These are phyloP conservation scores for Donacobius atricapilla DNA, from an alignment of 2,113 vertebrate species.

Conservation along the genomic window DNA sequence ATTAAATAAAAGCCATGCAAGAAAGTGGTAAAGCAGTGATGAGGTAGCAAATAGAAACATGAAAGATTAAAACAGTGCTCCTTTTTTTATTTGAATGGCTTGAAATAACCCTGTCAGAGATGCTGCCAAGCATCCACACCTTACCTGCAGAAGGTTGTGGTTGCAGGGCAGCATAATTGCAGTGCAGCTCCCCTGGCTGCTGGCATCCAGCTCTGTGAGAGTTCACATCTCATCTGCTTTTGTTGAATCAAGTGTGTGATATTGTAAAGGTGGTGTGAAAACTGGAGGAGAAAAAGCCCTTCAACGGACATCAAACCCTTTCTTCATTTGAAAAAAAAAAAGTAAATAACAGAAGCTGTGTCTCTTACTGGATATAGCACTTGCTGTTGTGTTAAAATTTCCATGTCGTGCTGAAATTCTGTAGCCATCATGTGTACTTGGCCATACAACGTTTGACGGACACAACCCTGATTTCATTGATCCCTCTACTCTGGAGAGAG, in stretches of 20 bases:
- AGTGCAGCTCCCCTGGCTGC: background rate
- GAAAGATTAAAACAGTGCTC: background rate
- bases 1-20: background rate
- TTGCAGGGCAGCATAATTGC: background rate
- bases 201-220: background rate
- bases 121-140: background rate
- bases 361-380: background rate
- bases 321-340: background rate
- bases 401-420: background rate
- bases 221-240: background rate
- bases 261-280: background rate
- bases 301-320: background rate
- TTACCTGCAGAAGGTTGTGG: background rate
- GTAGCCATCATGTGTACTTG: background rate
- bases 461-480: background rate
- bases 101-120: background rate
- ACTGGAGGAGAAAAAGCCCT: background rate
- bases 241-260: background rate
- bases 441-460: background rate
- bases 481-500: background rate
- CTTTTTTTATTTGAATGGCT: background rate
- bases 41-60: background rate
- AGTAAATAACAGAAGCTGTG: background rate
- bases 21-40: background rate
- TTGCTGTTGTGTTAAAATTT: background rate